Evolutionary conservation across 2,888 invertebrate species (phyloP).

Genomic region (Bhutanitis thaidina): DNA sequence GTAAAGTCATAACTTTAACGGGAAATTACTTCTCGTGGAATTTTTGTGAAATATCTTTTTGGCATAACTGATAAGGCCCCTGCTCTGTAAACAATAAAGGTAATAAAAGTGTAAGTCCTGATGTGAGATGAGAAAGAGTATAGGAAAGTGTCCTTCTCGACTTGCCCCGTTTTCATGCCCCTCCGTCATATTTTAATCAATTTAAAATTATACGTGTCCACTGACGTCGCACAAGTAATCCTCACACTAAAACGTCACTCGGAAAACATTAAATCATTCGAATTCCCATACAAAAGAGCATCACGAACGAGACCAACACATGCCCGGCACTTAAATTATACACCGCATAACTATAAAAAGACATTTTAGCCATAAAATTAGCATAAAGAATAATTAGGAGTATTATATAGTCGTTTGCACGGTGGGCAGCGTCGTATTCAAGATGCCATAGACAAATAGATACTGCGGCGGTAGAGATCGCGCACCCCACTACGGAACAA

Average conservation of each 20-base stretch:
- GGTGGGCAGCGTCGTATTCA: constrained; percentile 52
- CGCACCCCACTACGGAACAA: constrained; percentile 39
- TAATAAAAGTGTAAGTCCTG: too few species aligned
- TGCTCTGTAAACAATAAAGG: too few species aligned
- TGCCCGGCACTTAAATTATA: constrained; percentile 47
- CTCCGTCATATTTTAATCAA: constrained; percentile 2
- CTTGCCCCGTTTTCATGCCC: too few species aligned
- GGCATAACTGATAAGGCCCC: too few species aligned
- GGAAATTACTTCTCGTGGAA: too few species aligned
- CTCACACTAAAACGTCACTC: constrained; percentile 38
- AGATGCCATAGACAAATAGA: constrained; percentile 52
- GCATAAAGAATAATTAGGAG: constrained; percentile 70
- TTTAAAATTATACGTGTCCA: constrained; percentile 8
- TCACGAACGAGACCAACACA: constrained; percentile 37
- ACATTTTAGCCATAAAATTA: constrained; percentile 64
- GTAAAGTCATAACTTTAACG: too few species aligned
- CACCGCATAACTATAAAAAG: constrained; percentile 52
- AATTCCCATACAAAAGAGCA: constrained; percentile 55
- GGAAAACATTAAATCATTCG: constrained; percentile 54
- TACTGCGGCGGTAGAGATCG: constrained; percentile 27
- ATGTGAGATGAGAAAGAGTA: too few species aligned
- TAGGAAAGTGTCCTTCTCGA: too few species aligned
- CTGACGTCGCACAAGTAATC: constrained; percentile 17
- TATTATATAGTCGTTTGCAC: constrained; percentile 69
- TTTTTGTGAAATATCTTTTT: too few species aligned